These are phyloP conservation scores for Arizona elegans DNA, from an alignment of 2,113 vertebrate species.

Conservation along the genomic window DNA sequence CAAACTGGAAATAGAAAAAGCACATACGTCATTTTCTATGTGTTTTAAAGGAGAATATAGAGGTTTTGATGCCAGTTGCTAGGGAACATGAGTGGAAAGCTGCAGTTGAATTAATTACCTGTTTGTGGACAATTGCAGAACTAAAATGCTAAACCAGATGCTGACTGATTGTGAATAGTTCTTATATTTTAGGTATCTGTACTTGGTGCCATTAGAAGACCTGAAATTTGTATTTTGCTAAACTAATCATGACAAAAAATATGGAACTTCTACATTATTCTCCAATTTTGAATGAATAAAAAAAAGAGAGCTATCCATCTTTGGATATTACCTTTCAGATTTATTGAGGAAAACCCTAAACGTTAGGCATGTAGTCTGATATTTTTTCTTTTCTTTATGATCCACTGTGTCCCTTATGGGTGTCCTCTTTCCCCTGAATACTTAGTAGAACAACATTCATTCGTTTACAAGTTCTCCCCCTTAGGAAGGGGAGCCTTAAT, in stretches of 20 bases:
- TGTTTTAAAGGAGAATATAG: neutral
- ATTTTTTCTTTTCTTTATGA: conserved; percentile 6
- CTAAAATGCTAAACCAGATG: neutral
- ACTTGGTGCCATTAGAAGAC: neutral
- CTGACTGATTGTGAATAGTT: neutral
- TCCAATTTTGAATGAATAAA: neutral
- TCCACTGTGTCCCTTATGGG: neutral
- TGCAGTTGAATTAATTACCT: neutral
- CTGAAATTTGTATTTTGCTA: neutral
- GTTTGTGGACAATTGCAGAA: neutral
- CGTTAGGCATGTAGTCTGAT: neutral
- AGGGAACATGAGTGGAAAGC: neutral
- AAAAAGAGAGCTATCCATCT: neutral
- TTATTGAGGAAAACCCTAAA: neutral
- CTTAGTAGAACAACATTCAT: neutral
- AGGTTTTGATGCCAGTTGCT: neutral
- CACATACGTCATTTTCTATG: neutral
- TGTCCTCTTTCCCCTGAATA: neutral
- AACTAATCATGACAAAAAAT: neutral
- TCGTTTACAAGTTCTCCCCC: neutral
- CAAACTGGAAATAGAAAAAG: neutral
- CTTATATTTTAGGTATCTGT: neutral
- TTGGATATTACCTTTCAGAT: conserved; percentile 10
- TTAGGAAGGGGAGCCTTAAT: neutral
- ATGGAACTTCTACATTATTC: conserved; percentile 10